These are phyloP conservation scores for Kryptolebias ocellatus DNA, from an alignment of 2,797 vertebrate genomes.

Conservation along the genomic window DNA sequence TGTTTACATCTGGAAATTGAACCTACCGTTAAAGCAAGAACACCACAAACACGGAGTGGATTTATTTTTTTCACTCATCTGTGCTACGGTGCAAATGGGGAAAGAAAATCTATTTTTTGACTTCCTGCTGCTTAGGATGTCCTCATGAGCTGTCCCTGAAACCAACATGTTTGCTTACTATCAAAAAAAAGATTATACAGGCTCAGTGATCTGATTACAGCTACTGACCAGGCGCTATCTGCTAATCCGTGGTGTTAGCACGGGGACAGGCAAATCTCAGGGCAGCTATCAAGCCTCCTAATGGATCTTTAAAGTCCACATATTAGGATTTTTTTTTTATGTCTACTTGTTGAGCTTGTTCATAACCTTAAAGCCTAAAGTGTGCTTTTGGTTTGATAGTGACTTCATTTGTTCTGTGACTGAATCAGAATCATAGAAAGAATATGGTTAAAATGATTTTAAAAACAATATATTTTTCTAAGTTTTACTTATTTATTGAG, in stretches of 20 bases:
- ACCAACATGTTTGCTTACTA: constrained; percentile 53
- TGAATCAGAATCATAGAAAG: background rate
- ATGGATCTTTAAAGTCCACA: constrained; percentile 13
- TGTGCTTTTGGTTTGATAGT: constrained; percentile 1
- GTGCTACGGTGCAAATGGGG: constrained; percentile 20
- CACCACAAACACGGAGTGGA: constrained; percentile 7
- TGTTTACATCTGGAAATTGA: constrained; percentile 19
- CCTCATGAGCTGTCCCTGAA: constrained; percentile 39
- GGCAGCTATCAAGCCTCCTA: constrained; percentile 49
- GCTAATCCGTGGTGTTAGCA: constrained; percentile 69
- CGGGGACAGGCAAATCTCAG: constrained; percentile 55
- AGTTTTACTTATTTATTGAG: too few relatives aligned
- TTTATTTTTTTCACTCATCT: background rate
- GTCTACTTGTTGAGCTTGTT: constrained; percentile 6
- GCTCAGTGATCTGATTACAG: constrained; percentile 72
- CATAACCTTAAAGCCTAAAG: background rate
- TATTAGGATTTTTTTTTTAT: constrained; percentile 15
- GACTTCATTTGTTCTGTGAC: background rate
- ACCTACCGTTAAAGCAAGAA: constrained; percentile 36
- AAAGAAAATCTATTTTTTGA: constrained; percentile 34
- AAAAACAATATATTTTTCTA: too few relatives aligned
- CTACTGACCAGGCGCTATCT: constrained; percentile 40
- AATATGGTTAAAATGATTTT: too few relatives aligned
- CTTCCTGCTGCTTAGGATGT: constrained; percentile 53
- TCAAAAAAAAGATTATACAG: constrained; percentile 64